Evolutionary conservation across 1,140 invertebrate species (phyloP).

Genomic region (Mizuhopecten yessoensis): DNA sequence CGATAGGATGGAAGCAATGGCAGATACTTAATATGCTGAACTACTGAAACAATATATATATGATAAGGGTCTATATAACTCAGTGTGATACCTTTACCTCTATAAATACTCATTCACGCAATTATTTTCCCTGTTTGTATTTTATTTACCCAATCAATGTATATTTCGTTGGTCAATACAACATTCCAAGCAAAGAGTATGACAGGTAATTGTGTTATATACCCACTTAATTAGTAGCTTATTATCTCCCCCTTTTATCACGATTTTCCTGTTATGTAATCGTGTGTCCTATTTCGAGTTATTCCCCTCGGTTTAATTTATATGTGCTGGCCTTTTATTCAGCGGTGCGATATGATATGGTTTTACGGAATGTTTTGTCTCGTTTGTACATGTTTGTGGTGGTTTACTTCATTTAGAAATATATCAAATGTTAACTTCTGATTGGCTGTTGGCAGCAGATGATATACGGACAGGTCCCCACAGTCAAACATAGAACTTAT

Average conservation of each 20-base stretch:
- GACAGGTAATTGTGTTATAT: not conserved
- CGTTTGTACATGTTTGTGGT: not conserved
- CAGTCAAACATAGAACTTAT: too few species aligned
- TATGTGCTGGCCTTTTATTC: not conserved
- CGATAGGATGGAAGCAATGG: not conserved
- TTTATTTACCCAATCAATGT: not conserved
- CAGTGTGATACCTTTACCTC: not conserved
- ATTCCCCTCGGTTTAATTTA: not conserved
- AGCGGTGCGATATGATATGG: not conserved
- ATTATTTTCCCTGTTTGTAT: not conserved
- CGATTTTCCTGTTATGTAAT: not conserved
- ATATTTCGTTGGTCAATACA: not conserved
- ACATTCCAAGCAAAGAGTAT: constrained; percentile 7
- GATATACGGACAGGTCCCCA: too few species aligned
- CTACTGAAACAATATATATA: not conserved
- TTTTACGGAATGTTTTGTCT: not conserved
- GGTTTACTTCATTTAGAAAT: not conserved
- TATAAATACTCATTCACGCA: constrained; percentile 24
- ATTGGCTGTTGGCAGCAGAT: not conserved
- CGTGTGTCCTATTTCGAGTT: constrained; percentile 5
- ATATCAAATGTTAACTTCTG: not conserved
- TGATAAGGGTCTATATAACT: not conserved
- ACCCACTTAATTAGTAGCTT: not conserved
- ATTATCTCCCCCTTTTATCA: not conserved
- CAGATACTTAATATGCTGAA: not conserved